phyloP scores from a whole-genome alignment of 2,113 vertebrate species.

The Lagopus muta region DNA sequence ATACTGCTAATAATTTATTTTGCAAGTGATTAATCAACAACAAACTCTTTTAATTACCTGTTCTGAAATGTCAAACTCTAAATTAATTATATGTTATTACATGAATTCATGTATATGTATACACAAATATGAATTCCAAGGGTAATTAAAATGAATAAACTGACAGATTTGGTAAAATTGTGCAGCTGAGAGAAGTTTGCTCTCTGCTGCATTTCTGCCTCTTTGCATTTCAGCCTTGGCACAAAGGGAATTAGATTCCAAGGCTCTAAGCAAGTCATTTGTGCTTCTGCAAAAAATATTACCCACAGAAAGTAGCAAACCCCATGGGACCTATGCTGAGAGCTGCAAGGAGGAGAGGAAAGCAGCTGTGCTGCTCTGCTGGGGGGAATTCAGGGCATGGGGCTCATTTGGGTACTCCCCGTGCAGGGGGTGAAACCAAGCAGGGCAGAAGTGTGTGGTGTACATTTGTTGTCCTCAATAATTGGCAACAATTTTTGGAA shows the following conservation, averaged over 20 bases:
- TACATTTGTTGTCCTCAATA: neutral
- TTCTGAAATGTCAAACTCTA: conserved; percentile 52
- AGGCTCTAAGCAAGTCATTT: neutral
- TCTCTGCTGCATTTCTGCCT: neutral
- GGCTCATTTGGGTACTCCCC: neutral
- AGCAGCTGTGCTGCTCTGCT: neutral
- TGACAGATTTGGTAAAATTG: neutral
- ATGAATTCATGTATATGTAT: conserved; percentile 15
- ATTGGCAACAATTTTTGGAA: neutral
- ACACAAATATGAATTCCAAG: neutral
- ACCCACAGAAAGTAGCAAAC: neutral
- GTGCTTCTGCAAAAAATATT: conserved; percentile 15
- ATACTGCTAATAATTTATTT: conserved; percentile 62
- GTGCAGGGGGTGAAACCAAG: neutral
- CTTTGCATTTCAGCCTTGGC: neutral
- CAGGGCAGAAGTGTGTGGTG: neutral
- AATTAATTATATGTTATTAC: conserved; percentile 59
- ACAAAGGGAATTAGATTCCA: conserved; percentile 22
- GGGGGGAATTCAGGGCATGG: neutral
- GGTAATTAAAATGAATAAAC: conserved; percentile 55
- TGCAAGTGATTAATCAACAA: conserved; percentile 53
- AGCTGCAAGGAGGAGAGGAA: neutral
- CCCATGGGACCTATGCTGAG: neutral
- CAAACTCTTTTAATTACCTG: conserved; percentile 69
- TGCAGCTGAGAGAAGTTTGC: neutral